Base-by-base conservation (phyloP, 2,888 invertebrate species). In the Torymus tubicola region DNA sequence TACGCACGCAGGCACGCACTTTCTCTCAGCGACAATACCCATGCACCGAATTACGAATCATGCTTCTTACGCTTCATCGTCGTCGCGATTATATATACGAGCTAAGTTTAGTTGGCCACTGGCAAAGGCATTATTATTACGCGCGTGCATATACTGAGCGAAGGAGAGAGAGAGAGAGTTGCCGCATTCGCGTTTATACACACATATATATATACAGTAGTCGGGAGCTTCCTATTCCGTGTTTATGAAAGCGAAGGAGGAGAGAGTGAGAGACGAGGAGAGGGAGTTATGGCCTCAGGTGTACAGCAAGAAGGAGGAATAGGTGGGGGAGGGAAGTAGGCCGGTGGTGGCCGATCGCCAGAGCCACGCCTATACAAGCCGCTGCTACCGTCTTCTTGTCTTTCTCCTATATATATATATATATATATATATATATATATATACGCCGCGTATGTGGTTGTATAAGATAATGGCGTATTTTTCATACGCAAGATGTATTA, bases 61-160 rank as follows among this genome's bases (percentile, higher is more conserved):
- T 65, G 80, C 80, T 58, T 69, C 79, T 81, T 81, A 65, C 58
- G 65, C 58, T 70, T 75, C 76, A 67, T n/a, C n/a, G 8, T 3
- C 31, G 72, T 68, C 74, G 64, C 80, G 86, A 83, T 84, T 31
- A 31, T 86, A 84, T n/a, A n/a, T n/a, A n/a, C 58, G 82, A 84
- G 84, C 86, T 87, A 88, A 88, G 86, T 88, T 87, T 87, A 87
- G 86, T 83, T 82, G 81, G 82, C 42, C 21, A 50, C 53, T 75
- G 76, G 82, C 86, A 85, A 82, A 85, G 86, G 87, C 86, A 89
- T 89, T 89, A 88, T 89, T 89, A 87, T 88, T 87, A 88, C 88
- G 87, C 81, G 83, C 58, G 31, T n/a, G n/a, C n/a, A n/a, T n/a
- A n/a, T n/a, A n/a, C n/a, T n/a, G n/a, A n/a, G 16, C 77, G 81